Conservation (phyloP, 2,888 invertebrate species). For the Crematogaster levior region DNA sequence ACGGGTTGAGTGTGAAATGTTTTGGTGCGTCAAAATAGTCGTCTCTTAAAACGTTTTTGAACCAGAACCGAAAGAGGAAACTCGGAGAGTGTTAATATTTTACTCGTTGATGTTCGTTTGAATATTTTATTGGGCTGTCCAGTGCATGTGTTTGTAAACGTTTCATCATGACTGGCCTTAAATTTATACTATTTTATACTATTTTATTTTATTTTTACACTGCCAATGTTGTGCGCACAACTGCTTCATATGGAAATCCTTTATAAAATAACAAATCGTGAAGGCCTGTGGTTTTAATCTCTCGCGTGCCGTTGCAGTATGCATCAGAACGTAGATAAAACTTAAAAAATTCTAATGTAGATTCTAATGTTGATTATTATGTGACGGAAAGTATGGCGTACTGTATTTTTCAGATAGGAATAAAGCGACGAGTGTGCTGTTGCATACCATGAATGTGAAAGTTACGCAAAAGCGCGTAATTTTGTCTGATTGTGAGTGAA, state of each 20-base stretch:
- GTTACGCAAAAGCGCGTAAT: constrained; percentile 46
- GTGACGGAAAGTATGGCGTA: constrained; percentile 8
- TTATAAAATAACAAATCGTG: constrained; percentile 27
- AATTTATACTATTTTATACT: constrained; percentile 39
- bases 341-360: constrained; percentile 48
- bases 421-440: constrained; percentile 25
- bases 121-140: constrained; percentile 44
- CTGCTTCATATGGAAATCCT: neutral
- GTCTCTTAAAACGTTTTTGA: constrained; percentile 33
- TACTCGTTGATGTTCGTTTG: constrained; percentile 42
- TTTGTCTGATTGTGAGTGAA: constrained; percentile 44
- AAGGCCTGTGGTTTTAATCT: constrained; percentile 21
- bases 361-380: constrained; percentile 44
- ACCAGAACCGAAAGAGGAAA: constrained; percentile 18
- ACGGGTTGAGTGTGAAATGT: constrained; percentile 19
- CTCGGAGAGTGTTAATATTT: constrained; percentile 44
- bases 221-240: neutral
- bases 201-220: too few species aligned
- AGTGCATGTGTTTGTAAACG: constrained; percentile 20
- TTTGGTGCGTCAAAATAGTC: constrained; percentile 16
- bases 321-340: constrained; percentile 46
- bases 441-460: constrained; percentile 31
- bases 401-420: constrained; percentile 8
- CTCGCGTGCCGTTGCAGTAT: constrained; percentile 44
- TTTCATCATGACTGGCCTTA: constrained; percentile 27